These are phyloP conservation scores for Prinia subflava DNA, from an alignment of 2,113 vertebrate genomes.

Conservation along the genomic window DNA sequence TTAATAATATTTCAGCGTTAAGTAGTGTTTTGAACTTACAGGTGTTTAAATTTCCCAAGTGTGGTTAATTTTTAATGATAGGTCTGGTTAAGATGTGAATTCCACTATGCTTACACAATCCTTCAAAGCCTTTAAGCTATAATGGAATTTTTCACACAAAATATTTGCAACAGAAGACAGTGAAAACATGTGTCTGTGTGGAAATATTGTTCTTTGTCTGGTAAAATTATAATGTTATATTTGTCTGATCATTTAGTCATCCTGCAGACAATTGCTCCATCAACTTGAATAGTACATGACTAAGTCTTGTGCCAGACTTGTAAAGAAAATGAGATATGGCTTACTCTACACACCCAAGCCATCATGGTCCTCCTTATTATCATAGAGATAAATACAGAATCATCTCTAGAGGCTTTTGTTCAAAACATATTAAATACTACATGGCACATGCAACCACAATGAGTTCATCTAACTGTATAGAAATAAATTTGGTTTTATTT, in stretches of 20 bases:
- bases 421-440: not conserved
- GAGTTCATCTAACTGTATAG: not conserved
- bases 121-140: constrained; percentile 32
- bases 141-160: constrained; percentile 16
- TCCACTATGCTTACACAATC: constrained; percentile 49
- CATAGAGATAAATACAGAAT: not conserved
- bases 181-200: not conserved
- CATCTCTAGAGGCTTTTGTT: not conserved
- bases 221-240: not conserved
- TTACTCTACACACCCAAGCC: not conserved
- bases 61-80: constrained; percentile 61
- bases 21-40: constrained; percentile 46
- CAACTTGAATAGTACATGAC: not conserved
- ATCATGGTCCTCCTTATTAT: not conserved
- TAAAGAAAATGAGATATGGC: not conserved
- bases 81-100: constrained; percentile 46
- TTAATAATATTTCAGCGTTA: constrained; percentile 48
- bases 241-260: not conserved
- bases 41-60: constrained; percentile 61
- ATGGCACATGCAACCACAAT: not conserved
- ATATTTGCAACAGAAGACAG: not conserved
- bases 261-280: not conserved
- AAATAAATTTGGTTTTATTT: not conserved
- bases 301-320: not conserved
- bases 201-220: not conserved